phyloP scores from a whole-genome alignment of 2,888 invertebrate genomes.

The Eupeodes latifasciatus region DNA sequence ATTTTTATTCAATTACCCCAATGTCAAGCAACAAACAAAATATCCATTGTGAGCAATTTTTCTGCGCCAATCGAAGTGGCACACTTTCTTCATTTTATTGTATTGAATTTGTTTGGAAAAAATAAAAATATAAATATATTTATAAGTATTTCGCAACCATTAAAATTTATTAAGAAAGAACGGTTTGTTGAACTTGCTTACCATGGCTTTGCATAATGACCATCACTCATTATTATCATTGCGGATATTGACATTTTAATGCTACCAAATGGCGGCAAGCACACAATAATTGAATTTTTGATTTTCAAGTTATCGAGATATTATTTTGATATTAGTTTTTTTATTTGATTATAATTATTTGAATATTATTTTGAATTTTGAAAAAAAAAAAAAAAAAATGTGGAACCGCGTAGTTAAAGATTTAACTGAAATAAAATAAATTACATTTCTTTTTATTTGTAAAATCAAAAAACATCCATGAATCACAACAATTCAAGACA shows the following conservation, averaged over 20 bases:
- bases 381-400: too few relatives aligned
- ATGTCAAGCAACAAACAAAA: background rate
- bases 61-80: slow-evolving; percentile 55
- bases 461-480: background rate
- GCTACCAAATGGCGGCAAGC: background rate
- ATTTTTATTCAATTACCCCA: slow-evolving; percentile 2
- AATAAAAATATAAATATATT: background rate
- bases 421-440: background rate
- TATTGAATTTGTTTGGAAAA: slow-evolving; percentile 34
- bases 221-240: background rate
- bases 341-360: too few relatives aligned
- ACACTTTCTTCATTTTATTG: slow-evolving; percentile 62
- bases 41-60: background rate
- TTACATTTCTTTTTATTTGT: background rate
- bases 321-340: too few relatives aligned
- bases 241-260: background rate
- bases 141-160: slow-evolving; percentile 39
- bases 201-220: slow-evolving; percentile 4
- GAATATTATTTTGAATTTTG: too few relatives aligned
- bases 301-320: too few relatives aligned
- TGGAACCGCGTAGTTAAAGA: background rate
- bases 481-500: too few relatives aligned
- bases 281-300: too few relatives aligned
- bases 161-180: background rate
- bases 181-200: slow-evolving; percentile 60